A percentile compares a stretch with the other conserved stretches of the same genome.
Conservation (phyloP, 2,797 vertebrate genomes). For the Syndactyla subalaris region DNA sequence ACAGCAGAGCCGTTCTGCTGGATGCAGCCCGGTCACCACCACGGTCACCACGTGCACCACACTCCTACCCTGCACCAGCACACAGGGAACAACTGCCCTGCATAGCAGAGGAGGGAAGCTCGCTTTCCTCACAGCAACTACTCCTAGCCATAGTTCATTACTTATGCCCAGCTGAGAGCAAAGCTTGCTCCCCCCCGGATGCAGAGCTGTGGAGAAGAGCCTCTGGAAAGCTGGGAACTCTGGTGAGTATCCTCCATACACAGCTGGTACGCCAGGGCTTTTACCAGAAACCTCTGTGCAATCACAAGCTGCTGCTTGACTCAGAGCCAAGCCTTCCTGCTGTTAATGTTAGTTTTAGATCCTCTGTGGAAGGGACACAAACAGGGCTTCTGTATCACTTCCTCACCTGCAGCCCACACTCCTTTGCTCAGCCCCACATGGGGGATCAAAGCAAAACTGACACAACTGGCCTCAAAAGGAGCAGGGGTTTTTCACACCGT, state of each 20-base stretch:
- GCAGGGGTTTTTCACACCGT: not conserved
- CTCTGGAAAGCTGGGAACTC: not conserved
- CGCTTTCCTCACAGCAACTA: not conserved
- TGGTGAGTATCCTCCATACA: not conserved
- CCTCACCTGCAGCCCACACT: not conserved
- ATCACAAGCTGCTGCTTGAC: not conserved
- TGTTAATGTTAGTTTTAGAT: not conserved
- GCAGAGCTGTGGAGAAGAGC: not conserved
- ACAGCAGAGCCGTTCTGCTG: not conserved
- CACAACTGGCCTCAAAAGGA: accelerated
- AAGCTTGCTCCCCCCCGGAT: not conserved
- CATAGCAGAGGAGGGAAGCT: not conserved
- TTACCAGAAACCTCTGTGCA: not conserved
- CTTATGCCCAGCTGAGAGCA: not conserved
- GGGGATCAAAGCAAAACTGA: accelerated
- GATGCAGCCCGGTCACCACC: not conserved
- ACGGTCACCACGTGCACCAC: not conserved
- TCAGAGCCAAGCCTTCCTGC: not conserved
- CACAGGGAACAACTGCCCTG: too few species aligned
- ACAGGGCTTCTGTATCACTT: not conserved
- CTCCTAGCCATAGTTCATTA: not conserved
- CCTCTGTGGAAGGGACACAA: not conserved
- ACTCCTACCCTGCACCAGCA: too few species aligned
- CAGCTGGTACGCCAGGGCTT: not conserved
- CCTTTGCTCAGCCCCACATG: not conserved